Base-by-base conservation (phyloP, 2,888 invertebrate genomes). In the Halictus quadricinctus region DNA sequence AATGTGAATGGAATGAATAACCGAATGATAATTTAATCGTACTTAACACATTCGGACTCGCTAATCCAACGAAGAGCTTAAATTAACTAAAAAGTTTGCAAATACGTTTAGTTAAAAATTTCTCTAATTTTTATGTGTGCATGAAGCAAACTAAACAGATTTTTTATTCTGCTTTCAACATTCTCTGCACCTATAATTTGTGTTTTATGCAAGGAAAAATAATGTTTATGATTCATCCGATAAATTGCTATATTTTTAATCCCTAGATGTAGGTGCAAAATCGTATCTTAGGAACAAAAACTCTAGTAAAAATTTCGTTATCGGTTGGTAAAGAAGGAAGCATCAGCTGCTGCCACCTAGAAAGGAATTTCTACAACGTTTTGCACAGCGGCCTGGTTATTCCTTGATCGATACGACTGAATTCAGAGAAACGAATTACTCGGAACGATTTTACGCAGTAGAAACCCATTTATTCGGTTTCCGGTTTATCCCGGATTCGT, bases 261-360 rank as follows among this genome's bases (percentile, higher is more conserved):
- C 60, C 13, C 36, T 43, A 12, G 12, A 69, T 43, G 0, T 69
- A 43, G 41, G 21, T 69, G 12, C 12, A 4, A 69, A 69, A 69
- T 69, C 21, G 21, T 15, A 41, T 69, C 10, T 21, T 41, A n/a
- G 69, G 41, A 5, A 69, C 12, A 69, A 69, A 72, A 48, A 29
- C 15, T 21, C n/a, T 50, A 29, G 66, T 66, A 58, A 77, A 70
- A 25, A 29, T 60, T 72, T 15, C 36, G 29, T 48, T 72, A 72
- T 75, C 75, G 6, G 86, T 76, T 50, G 89, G 81, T 89, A 89
- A 89, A 70, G 79, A n/a, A 89, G 89, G 72, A 77, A 88, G 58
- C 60, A 78, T 54, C 73, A 36, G 18, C 76, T 80, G 81, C 79
- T 87, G 88, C 89, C 88, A 87, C 80, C 89, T 89, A 69, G 69